Base-by-base conservation (phyloP, 2,888 invertebrate species). In the Polymixis flavicincta region DNA sequence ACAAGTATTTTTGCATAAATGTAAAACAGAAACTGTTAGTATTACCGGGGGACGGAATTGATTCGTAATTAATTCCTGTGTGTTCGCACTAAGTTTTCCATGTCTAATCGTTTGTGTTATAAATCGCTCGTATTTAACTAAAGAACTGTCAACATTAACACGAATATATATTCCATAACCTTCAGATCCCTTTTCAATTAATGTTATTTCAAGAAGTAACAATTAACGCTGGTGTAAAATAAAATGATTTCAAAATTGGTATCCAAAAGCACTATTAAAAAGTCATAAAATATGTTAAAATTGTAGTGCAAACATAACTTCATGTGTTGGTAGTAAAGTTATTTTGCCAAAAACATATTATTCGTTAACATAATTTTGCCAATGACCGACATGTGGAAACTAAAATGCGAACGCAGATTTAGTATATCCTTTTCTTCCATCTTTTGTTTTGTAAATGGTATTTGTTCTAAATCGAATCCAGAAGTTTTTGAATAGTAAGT, bases 1-100 rank as follows among this genome's bases (percentile, higher is more conserved):
- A 54, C 45, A 74, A 76, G 22, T 37, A 63, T 45, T 59, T 42
- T 50, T 50, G 17, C 3, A 14, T 50, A n/a, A n/a, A n/a, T 5
- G 4, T 45, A 32, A 28, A 28, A 68, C 28, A 17, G 28, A 32
- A 2, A 14, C 6, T 37, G 22, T 17, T n/a, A 28, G 22, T 13
- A 28, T 50, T 42, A 42, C 22, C 32, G 14, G 50, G 7, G 7
- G 17, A 55, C n/a, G 25, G 17, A 37, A 32, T 55, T 32, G 4
- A 63, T 63, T 76, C 45, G 22, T 28, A 48, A 8, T 32, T 55
- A 25, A 5, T 17, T 55, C 48, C 4, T 48, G 22, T 4, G 3
- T 28, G 6, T 45, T n/a, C 13, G 13, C 17, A 37, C 11, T 17
- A 22, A 25, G 8, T 54, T 50, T n/a, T 50, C 17, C 0, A 13